phyloP scores from a whole-genome alignment of 2,113 vertebrate species.

The Lagopus muta region DNA sequence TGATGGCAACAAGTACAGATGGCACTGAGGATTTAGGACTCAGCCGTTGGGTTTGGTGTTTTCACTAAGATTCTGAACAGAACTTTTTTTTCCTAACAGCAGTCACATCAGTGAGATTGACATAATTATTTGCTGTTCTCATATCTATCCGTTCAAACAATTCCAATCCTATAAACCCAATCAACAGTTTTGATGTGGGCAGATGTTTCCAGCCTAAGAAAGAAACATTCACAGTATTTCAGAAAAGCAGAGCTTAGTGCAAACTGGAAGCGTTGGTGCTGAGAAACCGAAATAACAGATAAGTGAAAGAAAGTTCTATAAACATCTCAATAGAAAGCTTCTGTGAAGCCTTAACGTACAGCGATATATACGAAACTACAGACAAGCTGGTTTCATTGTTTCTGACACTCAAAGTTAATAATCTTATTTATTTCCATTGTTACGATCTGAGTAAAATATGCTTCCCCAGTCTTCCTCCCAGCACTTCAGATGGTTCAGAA shows the following conservation, averaged over 20 bases:
- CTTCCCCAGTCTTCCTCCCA: neutral
- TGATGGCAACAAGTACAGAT: neutral
- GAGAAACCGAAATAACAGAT: neutral
- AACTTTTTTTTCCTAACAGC: neutral
- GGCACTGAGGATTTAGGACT: neutral
- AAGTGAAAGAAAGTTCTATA: neutral
- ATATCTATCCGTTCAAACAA: neutral
- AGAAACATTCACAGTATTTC: neutral
- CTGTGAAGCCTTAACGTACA: neutral
- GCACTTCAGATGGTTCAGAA: neutral
- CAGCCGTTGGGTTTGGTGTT: neutral
- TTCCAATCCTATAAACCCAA: neutral
- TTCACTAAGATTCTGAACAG: neutral
- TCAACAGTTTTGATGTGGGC: neutral
- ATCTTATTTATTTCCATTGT: neutral
- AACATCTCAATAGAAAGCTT: neutral
- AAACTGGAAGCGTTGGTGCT: neutral
- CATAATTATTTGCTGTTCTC: neutral
- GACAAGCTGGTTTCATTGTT: fast-evolving
- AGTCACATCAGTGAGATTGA: neutral
- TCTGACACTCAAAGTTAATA: neutral
- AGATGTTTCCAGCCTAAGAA: neutral
- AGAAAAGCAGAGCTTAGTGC: neutral
- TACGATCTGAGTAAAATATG: neutral
- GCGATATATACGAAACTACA: neutral